Conservation (phyloP, 2,888 invertebrate species). For the Ectemnius lituratus region DNA sequence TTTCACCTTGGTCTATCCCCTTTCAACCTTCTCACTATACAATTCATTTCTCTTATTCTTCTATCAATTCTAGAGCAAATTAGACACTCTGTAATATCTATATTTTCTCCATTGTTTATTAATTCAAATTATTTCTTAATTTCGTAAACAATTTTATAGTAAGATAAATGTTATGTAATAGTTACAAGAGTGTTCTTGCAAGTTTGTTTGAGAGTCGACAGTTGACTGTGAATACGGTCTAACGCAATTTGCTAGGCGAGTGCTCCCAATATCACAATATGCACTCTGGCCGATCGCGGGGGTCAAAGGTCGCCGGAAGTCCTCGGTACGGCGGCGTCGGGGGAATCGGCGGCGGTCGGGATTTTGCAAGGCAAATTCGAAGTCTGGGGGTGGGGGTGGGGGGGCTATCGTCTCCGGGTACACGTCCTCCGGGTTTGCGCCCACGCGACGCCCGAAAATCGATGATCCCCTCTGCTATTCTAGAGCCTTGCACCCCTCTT, state of each 20-base stretch:
- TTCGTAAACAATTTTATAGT: no score
- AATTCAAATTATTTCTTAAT: no score
- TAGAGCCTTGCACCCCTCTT: constrained; percentile 15
- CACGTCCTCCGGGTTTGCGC: constrained; percentile 61
- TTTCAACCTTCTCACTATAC: neutral
- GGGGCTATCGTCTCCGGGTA: constrained; percentile 31
- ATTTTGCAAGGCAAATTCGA: constrained; percentile 48
- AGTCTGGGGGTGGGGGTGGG: neutral
- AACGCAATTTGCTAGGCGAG: no score
- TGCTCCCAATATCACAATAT: neutral
- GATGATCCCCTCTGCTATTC: constrained; percentile 35
- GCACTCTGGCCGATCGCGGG: neutral
- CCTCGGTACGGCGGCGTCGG: constrained; percentile 5
- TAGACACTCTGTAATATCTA: neutral
- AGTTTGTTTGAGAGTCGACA: no score
- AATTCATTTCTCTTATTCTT: neutral
- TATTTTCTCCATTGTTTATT: no score
- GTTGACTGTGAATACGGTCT: no score
- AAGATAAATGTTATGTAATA: no score
- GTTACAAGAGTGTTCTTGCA: no score
- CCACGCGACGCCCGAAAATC: constrained; percentile 52
- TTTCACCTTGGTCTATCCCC: no score
- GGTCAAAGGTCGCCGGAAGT: constrained; percentile 21
- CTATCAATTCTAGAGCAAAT: constrained; percentile 13
- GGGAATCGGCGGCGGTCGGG: neutral